Conservation (phyloP, 2,888 invertebrate genomes). For the Sphinx pinastri region DNA sequence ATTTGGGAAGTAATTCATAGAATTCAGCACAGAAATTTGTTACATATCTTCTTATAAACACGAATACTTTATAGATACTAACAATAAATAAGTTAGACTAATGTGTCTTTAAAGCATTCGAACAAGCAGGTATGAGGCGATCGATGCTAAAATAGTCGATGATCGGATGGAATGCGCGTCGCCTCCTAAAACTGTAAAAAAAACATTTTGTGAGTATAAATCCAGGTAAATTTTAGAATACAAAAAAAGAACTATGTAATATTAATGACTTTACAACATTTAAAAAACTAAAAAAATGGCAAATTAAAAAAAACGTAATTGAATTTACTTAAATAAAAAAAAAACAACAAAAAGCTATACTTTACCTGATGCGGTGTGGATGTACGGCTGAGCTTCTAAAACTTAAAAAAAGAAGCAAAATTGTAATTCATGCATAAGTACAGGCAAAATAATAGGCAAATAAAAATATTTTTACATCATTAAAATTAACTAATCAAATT, state of each 20-base stretch:
- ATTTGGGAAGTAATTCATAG: slow-evolving; percentile 1
- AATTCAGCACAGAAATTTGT: slow-evolving; percentile 25
- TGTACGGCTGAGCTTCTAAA: slow-evolving; percentile 65
- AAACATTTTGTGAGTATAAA: slow-evolving; percentile 4
- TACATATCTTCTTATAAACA: slow-evolving; percentile 25
- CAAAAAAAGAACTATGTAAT: too few species aligned
- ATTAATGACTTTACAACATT: slow-evolving; percentile 8
- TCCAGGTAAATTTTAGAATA: slow-evolving; percentile 14
- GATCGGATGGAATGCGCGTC: slow-evolving; percentile 54
- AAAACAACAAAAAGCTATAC: slow-evolving; percentile 33
- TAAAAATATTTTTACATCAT: slow-evolving; percentile 27
- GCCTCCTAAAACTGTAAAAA: slow-evolving; percentile 60
- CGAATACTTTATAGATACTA: slow-evolving; percentile 54
- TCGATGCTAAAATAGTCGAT: slow-evolving; percentile 51
- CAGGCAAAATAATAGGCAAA: slow-evolving; percentile 34
- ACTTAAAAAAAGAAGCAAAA: slow-evolving; percentile 57
- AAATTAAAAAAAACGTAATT: slow-evolving; percentile 28
- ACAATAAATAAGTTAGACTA: slow-evolving; percentile 72
- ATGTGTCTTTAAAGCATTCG: slow-evolving; percentile 66
- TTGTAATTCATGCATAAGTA: slow-evolving; percentile 54
- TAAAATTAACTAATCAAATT: not conserved
- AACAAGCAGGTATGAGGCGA: slow-evolving; percentile 71
- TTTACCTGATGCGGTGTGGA: slow-evolving; percentile 74
- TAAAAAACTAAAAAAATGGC: not conserved
- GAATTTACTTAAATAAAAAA: slow-evolving; percentile 30